Conservation (phyloP, 2,888 invertebrate genomes). For the Clanis bilineata region DNA sequence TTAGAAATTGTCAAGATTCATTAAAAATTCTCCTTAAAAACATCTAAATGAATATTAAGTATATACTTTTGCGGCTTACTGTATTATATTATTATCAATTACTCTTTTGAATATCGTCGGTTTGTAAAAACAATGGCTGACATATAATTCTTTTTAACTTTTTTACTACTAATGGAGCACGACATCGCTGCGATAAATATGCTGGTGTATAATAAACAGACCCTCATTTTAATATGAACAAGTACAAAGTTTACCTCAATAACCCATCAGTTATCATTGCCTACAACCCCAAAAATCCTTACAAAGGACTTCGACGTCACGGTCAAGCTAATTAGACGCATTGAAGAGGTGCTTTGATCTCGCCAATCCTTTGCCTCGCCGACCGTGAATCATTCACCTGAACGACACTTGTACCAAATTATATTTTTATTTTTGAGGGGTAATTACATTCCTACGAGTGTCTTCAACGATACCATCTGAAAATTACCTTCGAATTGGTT, state of each 20-base stretch:
- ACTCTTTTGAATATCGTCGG: no score
- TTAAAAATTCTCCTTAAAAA: no score
- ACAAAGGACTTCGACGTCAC: slow-evolving; percentile 16
- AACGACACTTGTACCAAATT: slow-evolving; percentile 30
- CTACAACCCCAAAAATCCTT: background rate
- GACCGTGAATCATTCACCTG: slow-evolving; percentile 50
- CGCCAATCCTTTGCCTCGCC: slow-evolving; percentile 46
- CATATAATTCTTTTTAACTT: no score
- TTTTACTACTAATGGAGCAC: no score
- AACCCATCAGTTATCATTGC: background rate
- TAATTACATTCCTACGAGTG: background rate
- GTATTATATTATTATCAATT: no score
- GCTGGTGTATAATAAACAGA: no score
- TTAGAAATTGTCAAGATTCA: background rate
- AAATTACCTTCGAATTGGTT: background rate
- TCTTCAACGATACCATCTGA: background rate
- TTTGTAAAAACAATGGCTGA: no score
- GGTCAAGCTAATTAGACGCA: slow-evolving; percentile 76
- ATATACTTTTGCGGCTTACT: no score
- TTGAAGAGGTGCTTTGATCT: slow-evolving; percentile 66
- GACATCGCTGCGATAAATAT: no score
- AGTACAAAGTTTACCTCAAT: background rate
- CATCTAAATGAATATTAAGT: no score
- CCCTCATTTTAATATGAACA: no score
- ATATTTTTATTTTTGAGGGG: slow-evolving; percentile 18